Evolutionary conservation across 2,797 vertebrate genomes (phyloP).

Genomic region (Propithecus deckenii): DNA sequence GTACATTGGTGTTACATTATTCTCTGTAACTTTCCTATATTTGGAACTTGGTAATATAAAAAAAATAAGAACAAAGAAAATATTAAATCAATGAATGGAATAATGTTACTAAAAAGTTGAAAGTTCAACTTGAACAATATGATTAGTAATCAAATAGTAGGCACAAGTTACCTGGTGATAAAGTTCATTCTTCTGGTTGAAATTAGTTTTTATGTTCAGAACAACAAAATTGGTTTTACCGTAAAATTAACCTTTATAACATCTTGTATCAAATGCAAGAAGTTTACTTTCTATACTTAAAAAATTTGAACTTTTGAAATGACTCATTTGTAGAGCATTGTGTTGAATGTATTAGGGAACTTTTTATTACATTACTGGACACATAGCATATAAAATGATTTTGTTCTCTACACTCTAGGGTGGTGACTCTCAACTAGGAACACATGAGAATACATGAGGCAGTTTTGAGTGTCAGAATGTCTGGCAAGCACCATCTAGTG

Average conservation of each 20-base stretch:
- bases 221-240: not conserved
- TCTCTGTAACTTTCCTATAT: not conserved
- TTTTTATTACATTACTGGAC: not conserved
- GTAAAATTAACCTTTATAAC: not conserved
- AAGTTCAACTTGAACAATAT: not conserved
- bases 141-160: not conserved
- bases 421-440: not conserved
- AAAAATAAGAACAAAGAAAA: not conserved
- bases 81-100: not conserved
- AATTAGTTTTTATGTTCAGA: not conserved
- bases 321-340: not conserved
- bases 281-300: not conserved
- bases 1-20: not conserved
- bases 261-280: not conserved
- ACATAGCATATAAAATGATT: not conserved
- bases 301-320: not conserved
- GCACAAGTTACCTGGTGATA: not conserved
- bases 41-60: not conserved
- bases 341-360: not conserved
- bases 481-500: not conserved
- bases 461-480: not conserved
- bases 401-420: not conserved
- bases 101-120: not conserved
- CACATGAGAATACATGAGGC: not conserved
- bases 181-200: slow-evolving; percentile 5